Base-by-base conservation (phyloP, 2,888 invertebrate species). In the Drosophila barbarae region DNA sequence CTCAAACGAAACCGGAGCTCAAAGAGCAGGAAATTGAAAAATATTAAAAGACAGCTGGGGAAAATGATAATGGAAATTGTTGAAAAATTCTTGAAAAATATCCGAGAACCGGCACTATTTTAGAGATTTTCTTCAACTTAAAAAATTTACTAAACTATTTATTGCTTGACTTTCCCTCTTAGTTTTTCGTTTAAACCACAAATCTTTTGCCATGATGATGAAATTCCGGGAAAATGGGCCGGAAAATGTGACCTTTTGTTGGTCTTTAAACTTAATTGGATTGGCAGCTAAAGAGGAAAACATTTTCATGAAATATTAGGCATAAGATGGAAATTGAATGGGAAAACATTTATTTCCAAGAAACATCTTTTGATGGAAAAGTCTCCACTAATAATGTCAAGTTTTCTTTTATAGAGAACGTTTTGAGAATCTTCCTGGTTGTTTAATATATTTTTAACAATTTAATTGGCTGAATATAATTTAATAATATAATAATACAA, bases 11-110 rank as follows among this genome's bases (percentile, higher is more conserved):
- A 77, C 55, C 57, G 72, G 47, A 73, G 64, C 79, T 84, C 82
- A 79, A 84, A 79, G 74, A 63, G 65, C 79, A 84, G 72, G 76
- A 82, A 84, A 82, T 84, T 81, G 66, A 72, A 81, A 64, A 69
- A 53, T 46, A 54, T 64, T 34, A 39, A 54, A 8, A 8, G 13
- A 28, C 7, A 23, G 15, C 15, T 13, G 28, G 44, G 18, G n/a
- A 8, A n/a, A n/a, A 21, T 42, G 28, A 58, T 42, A 58, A 58
- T 58, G 34, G 15, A 28, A 28, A 36, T 18, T 55, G 30, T 32
- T 23, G 23, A 10, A 5, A n/a, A 26, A 30, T 21, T 46, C 46
- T 12, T 18, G 5, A 7, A 46, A 30, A 42, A 13, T 18, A 13
- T 8, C 30, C 18, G 2, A 3, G 26, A 26, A 46, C 30, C 18